A percentile compares a stretch with the other conserved stretches of the same genome.
phyloP scores from a whole-genome alignment of 2,113 vertebrate species.

The Numida meleagris region DNA sequence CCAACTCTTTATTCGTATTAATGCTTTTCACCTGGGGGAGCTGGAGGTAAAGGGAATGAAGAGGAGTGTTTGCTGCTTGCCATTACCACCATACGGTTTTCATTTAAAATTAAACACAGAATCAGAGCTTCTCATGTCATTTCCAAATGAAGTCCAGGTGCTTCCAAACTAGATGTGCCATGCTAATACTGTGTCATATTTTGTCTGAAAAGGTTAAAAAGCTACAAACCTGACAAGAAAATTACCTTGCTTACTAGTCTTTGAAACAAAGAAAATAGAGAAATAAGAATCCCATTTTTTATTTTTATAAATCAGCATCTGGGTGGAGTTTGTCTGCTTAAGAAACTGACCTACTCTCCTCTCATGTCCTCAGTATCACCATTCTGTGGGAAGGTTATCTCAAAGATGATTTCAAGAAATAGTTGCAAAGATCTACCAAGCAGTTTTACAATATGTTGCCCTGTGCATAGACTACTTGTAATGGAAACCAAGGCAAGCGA shows the following conservation, averaged over 20 bases:
- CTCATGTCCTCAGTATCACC: not conserved
- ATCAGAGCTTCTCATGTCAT: slow-evolving; percentile 39
- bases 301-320: not conserved
- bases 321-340: not conserved
- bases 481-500: not conserved
- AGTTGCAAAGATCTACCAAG: not conserved
- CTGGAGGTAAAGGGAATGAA: not conserved
- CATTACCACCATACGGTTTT: slow-evolving; percentile 51
- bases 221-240: not conserved
- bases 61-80: not conserved
- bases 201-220: slow-evolving; percentile 21
- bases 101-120: slow-evolving; percentile 50
- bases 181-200: slow-evolving; percentile 10
- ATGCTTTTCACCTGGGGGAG: not conserved
- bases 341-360: not conserved
- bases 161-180: not conserved
- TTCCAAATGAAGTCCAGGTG: slow-evolving; percentile 62
- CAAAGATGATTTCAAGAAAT: not conserved
- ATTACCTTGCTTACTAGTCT: not conserved
- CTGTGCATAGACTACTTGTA: not conserved
- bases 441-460: not conserved
- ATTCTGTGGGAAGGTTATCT: not conserved
- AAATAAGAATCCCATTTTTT: not conserved
- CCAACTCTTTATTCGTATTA: slow-evolving; percentile 7
- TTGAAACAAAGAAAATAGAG: not conserved